phyloP scores from a whole-genome alignment of 2,113 vertebrate species.

The Canis aureus region DNA sequence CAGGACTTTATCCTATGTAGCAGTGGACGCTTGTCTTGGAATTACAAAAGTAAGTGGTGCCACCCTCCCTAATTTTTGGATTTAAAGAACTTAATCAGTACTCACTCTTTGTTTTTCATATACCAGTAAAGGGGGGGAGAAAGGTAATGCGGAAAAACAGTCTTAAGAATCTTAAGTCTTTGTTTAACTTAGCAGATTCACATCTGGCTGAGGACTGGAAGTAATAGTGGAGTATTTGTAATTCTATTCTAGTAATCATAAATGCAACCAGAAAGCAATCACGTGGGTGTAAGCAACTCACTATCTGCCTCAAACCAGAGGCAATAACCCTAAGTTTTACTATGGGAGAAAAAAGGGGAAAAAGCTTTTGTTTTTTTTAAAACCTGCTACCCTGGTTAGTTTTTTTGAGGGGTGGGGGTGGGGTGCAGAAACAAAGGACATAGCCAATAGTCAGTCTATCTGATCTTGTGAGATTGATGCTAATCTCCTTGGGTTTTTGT shows the following conservation, averaged over 20 bases:
- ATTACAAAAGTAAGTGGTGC: not conserved
- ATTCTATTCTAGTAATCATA: constrained; percentile 68
- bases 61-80: not conserved
- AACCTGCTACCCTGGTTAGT: constrained; percentile 43
- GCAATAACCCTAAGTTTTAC: not conserved
- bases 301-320: constrained; percentile 38
- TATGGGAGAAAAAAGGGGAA: not conserved
- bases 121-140: not conserved
- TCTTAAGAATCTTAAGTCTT: constrained; percentile 16
- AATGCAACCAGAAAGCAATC: constrained; percentile 70
- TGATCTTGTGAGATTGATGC: constrained; percentile 49
- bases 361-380: not conserved
- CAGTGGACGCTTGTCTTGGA: not conserved
- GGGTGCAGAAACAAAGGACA: not conserved
- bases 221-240: constrained; percentile 63
- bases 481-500: constrained; percentile 45
- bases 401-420: not conserved
- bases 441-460: constrained; percentile 17
- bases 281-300: constrained; percentile 20
- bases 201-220: constrained; percentile 74
- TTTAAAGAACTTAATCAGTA: constrained; percentile 53
- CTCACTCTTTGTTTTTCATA: not conserved
- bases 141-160: constrained; percentile 38
- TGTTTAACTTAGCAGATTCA: constrained; percentile 54
- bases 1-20: not conserved